Conservation (phyloP, 2,888 invertebrate genomes). For the Troilus luridus region DNA sequence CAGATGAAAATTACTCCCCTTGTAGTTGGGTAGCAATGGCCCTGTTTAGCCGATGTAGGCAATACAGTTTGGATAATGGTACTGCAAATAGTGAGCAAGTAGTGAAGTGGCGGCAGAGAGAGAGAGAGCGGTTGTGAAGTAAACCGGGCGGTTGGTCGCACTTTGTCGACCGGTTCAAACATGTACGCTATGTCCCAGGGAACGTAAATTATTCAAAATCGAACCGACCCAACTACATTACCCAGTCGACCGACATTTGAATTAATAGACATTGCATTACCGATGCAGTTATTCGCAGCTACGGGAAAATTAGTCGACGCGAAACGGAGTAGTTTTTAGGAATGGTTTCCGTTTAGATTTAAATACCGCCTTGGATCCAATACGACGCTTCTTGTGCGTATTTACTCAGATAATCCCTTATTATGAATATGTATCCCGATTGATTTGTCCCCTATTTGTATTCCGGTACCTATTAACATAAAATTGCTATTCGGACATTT, state of each 20-base stretch:
- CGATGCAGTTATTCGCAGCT: conserved; percentile 53
- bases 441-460: background rate
- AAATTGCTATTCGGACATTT: conserved; percentile 7
- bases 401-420: conserved; percentile 23
- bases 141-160: background rate
- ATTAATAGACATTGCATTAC: conserved; percentile 55
- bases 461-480: conserved; percentile 14
- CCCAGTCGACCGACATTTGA: conserved; percentile 52
- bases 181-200: conserved; percentile 13
- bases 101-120: conserved; percentile 37
- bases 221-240: conserved; percentile 51
- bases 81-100: conserved; percentile 46
- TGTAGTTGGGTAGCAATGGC: conserved; percentile 47
- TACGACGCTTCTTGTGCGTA: background rate
- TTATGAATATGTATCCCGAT: conserved; percentile 8
- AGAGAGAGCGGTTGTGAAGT: conserved; percentile 24
- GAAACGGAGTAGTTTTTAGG: background rate
- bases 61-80: conserved; percentile 46
- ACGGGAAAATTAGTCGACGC: conserved; percentile 10
- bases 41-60: conserved; percentile 41
- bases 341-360: background rate
- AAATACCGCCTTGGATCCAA: background rate
- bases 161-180: conserved; percentile 33
- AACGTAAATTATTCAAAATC: conserved; percentile 45
- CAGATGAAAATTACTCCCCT: conserved; percentile 40